Conservation (phyloP, 1,140 invertebrate genomes). For the Conus ventricosus region DNA sequence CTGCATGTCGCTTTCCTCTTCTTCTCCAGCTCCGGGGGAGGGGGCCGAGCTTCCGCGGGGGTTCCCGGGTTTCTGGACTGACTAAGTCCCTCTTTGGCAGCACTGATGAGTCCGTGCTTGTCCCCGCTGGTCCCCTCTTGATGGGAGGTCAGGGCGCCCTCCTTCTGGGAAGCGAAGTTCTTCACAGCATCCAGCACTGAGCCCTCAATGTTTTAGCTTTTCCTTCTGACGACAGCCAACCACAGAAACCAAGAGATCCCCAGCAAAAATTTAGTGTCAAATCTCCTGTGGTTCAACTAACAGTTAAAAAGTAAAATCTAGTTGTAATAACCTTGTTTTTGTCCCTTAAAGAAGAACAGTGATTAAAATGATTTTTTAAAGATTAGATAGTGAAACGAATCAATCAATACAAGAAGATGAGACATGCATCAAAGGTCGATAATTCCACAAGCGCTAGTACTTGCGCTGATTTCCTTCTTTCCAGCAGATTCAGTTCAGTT, state of each 20-base stretch:
- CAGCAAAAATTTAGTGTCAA: too few relatives aligned
- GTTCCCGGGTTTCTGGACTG: conserved; percentile 50
- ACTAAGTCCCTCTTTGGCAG: conserved; percentile 90
- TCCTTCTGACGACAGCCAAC: conserved; percentile 23
- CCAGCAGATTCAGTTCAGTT: too few relatives aligned
- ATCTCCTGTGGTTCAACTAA: too few relatives aligned
- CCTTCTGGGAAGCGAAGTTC: conserved; percentile 39
- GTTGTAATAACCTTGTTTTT: too few relatives aligned
- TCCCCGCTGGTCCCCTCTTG: conserved; percentile 78
- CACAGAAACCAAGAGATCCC: neutral
- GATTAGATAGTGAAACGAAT: too few relatives aligned
- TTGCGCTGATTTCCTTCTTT: too few relatives aligned
- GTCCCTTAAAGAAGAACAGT: too few relatives aligned
- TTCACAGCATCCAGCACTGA: conserved; percentile 49
- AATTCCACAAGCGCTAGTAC: too few relatives aligned
- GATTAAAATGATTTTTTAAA: too few relatives aligned
- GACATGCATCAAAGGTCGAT: too few relatives aligned
- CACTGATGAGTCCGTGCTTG: conserved; percentile 91
- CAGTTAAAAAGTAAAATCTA: too few relatives aligned
- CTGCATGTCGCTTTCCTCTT: conserved; percentile 93
- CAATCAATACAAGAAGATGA: too few relatives aligned
- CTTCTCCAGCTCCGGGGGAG: conserved; percentile 79
- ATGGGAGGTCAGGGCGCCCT: conserved; percentile 48
- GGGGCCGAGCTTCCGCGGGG: conserved; percentile 76
- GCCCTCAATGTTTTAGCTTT: conserved; percentile 41